These are phyloP conservation scores for Luperina testacea DNA, from an alignment of 2,888 invertebrate genomes.

Conservation along the genomic window DNA sequence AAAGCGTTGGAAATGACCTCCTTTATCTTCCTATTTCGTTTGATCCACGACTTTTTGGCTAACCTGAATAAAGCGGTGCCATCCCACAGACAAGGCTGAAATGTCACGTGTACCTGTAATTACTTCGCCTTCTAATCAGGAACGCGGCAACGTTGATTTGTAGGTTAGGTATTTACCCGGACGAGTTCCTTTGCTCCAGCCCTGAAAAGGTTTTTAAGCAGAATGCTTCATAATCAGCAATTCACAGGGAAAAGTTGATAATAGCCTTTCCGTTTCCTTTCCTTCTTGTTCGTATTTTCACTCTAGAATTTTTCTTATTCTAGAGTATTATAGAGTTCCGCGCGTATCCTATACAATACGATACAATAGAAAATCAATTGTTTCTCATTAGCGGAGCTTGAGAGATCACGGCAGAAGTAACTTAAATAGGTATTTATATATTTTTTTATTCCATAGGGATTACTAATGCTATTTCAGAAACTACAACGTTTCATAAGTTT, in stretches of 20 bases:
- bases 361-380: too few species aligned
- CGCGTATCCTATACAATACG: too few species aligned
- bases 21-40: too few species aligned
- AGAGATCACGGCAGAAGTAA: neutral
- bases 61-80: neutral
- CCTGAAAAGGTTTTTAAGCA: too few species aligned
- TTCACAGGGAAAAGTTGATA: neutral
- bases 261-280: neutral
- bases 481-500: neutral
- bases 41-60: too few species aligned
- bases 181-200: neutral
- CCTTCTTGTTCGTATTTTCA: neutral
- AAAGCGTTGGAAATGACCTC: too few species aligned
- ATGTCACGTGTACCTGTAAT: neutral
- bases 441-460: neutral
- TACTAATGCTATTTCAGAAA: neutral
- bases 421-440: neutral
- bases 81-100: neutral
- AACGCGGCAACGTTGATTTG: neutral
- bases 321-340: too few species aligned
- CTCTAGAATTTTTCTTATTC: neutral
- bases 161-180: neutral
- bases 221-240: neutral
- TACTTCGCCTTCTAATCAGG: neutral
- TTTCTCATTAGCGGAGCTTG: too few species aligned